Percentiles rank a stretch among this genome's conserved stretches.
Conservation (phyloP, 2,888 invertebrate species). For the Ceriagrion tenellum region DNA sequence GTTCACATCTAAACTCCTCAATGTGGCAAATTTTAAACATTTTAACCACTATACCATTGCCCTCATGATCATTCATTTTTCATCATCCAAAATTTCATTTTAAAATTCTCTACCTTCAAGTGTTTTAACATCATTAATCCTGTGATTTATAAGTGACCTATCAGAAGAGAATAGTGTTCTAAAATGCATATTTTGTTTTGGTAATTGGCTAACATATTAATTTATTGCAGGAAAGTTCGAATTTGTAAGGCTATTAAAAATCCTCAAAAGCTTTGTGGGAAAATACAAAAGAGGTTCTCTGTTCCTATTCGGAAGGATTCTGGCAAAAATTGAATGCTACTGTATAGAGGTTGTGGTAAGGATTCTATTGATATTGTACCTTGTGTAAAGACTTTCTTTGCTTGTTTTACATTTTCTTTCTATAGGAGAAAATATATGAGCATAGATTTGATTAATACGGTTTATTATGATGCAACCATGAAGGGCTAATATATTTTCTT, state of each 20-base stretch:
- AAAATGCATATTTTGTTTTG: conserved; percentile 63
- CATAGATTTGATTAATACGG: conserved; percentile 15
- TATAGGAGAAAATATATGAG: conserved; percentile 59
- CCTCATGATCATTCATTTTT: not conserved
- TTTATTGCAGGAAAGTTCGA: conserved; percentile 65
- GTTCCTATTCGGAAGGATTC: conserved; percentile 66
- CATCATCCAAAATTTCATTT: not conserved
- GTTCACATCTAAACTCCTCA: not conserved
- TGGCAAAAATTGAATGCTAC: conserved; percentile 65
- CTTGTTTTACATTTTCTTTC: conserved; percentile 56
- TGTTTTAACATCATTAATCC: not conserved
- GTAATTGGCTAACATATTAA: conserved; percentile 66
- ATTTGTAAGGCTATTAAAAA: conserved; percentile 63
- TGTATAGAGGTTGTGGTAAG: conserved; percentile 62
- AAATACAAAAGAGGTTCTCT: conserved; percentile 58
- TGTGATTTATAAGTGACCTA: conserved; percentile 27
- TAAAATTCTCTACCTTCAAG: not conserved
- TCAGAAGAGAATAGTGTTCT: conserved; percentile 52
- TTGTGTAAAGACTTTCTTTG: conserved; percentile 66
- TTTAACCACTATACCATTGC: not conserved
- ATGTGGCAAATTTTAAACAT: not conserved
- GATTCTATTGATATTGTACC: conserved; percentile 62
- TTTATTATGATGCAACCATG: not conserved
- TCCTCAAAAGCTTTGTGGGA: conserved; percentile 61
- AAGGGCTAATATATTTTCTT: not conserved